Conservation (phyloP, 2,113 vertebrate species). For the Vimba vimba region DNA sequence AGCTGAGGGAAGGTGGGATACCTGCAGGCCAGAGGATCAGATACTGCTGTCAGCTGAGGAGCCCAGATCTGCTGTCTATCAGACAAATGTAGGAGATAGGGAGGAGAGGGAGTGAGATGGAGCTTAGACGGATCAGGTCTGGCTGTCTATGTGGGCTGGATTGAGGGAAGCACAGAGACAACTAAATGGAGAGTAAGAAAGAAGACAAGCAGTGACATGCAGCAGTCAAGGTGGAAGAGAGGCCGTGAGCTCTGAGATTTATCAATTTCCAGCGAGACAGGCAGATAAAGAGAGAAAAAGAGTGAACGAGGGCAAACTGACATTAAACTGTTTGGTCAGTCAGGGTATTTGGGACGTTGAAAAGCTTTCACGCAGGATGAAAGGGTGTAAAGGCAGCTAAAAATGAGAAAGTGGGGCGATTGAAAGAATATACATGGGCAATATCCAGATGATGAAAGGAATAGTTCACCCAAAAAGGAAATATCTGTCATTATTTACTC, state of each 20-base stretch:
- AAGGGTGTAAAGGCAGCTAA: background rate
- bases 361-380: slow-evolving; percentile 30
- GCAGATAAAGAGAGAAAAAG: slow-evolving; percentile 38
- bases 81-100: slow-evolving; percentile 32
- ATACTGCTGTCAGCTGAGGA: slow-evolving; percentile 53
- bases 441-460: background rate
- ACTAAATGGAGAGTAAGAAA: slow-evolving; percentile 43
- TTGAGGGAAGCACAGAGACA: slow-evolving; percentile 39
- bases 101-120: slow-evolving; percentile 19
- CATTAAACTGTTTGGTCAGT: slow-evolving; percentile 41
- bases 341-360: slow-evolving; percentile 14
- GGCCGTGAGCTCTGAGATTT: slow-evolving; percentile 40
- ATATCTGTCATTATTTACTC: slow-evolving; percentile 14
- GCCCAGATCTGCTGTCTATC: slow-evolving; percentile 48
- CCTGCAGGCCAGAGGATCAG: slow-evolving; percentile 52
- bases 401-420: background rate
- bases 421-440: background rate
- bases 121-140: slow-evolving; percentile 40
- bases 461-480: background rate
- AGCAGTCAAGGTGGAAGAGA: slow-evolving; percentile 38
- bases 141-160: slow-evolving; percentile 34
- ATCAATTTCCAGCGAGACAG: slow-evolving; percentile 38
- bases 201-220: slow-evolving; percentile 44
- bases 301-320: slow-evolving; percentile 10
- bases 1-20: slow-evolving; percentile 43